Evolutionary conservation across 2,888 invertebrate species (phyloP), one percentile per base, ranked within the genome.

Genomic region (Ennomos quercinarius): DNA sequence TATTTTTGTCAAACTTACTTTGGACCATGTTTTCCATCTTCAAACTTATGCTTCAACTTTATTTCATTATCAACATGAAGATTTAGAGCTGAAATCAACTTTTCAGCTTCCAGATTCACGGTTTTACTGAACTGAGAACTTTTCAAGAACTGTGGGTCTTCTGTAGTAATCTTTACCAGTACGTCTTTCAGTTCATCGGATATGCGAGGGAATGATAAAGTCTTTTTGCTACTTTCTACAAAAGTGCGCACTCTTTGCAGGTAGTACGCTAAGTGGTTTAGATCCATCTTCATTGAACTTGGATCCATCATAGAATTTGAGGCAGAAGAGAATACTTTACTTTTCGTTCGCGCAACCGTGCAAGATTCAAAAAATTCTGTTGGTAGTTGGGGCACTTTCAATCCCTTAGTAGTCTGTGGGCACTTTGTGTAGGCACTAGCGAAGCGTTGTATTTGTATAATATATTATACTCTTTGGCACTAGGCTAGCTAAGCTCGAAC

Each of bases 191-290:
- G 57, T 1, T 59, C 36, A 1, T 57, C 53, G 0, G 73, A 54
- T 12, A 71, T 52, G 5, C 58, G 52, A 0, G 70, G 68, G 35
- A 82, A 78, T 43, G 57, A 54, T 6, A 77, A 3, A 35, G 76
- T 71, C 0, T 35, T 63, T 0, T 61, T 57, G 5, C 57, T 36
- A 47, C 67, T 72, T 13, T 63, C 55, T 3, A 84, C 58, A 59
- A 76, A 81, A 6, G 49, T 9, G 10, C 63, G 41, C 12, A 75
- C 63, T 46, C 64, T 63, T 4, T 64, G 40, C 0, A 80, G 50
- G 47, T 71, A 72, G 17, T 70, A 67, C 0, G 57, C 9, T 4
- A 78, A 51, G n/a, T 54, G 34, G 27, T 61, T 52, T 1, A 57
- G 36, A 27, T 27, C 38, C 10, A 43, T 43, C 27, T 27, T 27